Percentiles rank a stretch among this genome's conserved stretches.
Evolutionary conservation across 2,797 vertebrate species (phyloP).

Genomic region (Cyclura pinguis): DNA sequence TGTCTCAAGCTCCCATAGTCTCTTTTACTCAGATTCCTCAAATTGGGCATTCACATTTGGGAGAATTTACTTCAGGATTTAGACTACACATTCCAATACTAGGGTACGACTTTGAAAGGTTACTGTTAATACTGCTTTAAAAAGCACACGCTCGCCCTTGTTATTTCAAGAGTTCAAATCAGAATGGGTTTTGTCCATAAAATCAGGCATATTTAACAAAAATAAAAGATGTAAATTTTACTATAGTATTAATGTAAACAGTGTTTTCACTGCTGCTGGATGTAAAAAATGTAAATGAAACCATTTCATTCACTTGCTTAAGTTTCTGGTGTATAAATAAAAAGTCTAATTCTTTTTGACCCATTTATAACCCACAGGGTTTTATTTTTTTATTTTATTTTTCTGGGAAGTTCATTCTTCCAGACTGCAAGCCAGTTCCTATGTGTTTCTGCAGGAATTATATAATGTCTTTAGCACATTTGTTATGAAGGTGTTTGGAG

Average conservation of each 20-base stretch:
- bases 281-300: slow-evolving; percentile 88
- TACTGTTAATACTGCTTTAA: slow-evolving; percentile 68
- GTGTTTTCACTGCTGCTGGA: slow-evolving; percentile 84
- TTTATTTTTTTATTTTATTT: slow-evolving; percentile 71
- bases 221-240: slow-evolving; percentile 82
- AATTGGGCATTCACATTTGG: slow-evolving; percentile 65
- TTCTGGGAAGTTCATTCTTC: slow-evolving; percentile 72
- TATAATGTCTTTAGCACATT: slow-evolving; percentile 62
- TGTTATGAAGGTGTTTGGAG: slow-evolving; percentile 51
- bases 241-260: slow-evolving; percentile 84
- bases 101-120: slow-evolving; percentile 67
- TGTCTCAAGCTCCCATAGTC: slow-evolving; percentile 63
- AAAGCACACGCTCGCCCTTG: slow-evolving; percentile 66
- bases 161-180: slow-evolving; percentile 74
- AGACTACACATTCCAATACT: slow-evolving; percentile 66
- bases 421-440: slow-evolving; percentile 63
- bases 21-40: slow-evolving; percentile 73
- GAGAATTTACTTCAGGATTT: slow-evolving; percentile 62
- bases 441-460: slow-evolving; percentile 43
- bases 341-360: slow-evolving; percentile 85
- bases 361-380: slow-evolving; percentile 82
- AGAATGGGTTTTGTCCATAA: slow-evolving; percentile 74
- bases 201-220: slow-evolving; percentile 78
- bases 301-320: slow-evolving; percentile 84
- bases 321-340: slow-evolving; percentile 87